A percentile compares a stretch with the other conserved stretches of the same genome.
Conservation (phyloP, 2,797 vertebrate species). For the Ctenopoma multispine region DNA sequence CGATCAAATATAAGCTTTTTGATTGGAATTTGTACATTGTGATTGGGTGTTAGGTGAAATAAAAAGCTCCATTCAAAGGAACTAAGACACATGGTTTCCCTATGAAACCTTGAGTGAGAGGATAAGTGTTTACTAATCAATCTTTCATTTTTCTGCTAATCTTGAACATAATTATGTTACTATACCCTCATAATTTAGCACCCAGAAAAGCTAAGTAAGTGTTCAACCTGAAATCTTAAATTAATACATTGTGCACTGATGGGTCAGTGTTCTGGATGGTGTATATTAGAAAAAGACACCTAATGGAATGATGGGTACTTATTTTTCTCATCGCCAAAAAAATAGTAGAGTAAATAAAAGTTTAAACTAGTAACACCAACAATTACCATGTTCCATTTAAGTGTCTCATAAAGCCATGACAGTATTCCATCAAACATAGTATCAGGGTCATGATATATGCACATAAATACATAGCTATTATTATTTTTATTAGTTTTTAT, state of each 20-base stretch:
- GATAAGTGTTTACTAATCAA: slow-evolving; percentile 9
- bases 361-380: neutral
- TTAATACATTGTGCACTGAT: neutral
- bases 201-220: too few species aligned
- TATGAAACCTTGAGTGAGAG: neutral
- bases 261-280: neutral
- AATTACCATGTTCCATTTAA: neutral
- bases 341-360: neutral
- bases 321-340: neutral
- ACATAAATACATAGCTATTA: neutral
- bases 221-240: too few species aligned
- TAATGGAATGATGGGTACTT: neutral
- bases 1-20: neutral
- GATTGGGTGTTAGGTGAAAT: slow-evolving; percentile 20
- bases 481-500: neutral
- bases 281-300: neutral
- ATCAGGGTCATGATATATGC: neutral
- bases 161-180: too few species aligned
- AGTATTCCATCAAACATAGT: too few species aligned
- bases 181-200: too few species aligned
- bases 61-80: slow-evolving; percentile 11
- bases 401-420: neutral
- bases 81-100: slow-evolving; percentile 5
- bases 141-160: slow-evolving; percentile 8
- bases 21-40: neutral